phyloP scores from a whole-genome alignment of 2,113 vertebrate genomes.

The Scalopus aquaticus region DNA sequence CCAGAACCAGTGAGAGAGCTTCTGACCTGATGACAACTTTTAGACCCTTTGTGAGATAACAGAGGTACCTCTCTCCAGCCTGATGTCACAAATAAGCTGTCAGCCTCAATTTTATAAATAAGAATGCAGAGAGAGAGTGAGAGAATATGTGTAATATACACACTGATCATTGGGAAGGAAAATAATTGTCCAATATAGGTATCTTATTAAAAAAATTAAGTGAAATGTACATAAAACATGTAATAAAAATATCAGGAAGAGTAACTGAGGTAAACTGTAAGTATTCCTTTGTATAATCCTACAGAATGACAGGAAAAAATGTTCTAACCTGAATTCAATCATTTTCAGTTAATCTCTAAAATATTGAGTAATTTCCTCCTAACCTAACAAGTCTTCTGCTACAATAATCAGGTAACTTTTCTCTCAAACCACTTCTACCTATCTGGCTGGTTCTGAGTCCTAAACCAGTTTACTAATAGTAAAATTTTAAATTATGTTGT shows the following conservation, averaged over 20 bases:
- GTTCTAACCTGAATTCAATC: conserved; percentile 3
- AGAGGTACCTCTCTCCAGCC: neutral
- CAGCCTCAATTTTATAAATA: neutral
- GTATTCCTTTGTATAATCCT: neutral
- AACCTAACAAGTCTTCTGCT: neutral
- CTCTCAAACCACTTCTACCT: neutral
- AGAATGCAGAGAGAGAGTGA: neutral
- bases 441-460: neutral
- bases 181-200: neutral
- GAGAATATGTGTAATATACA: neutral
- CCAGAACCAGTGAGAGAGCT: too few relatives aligned
- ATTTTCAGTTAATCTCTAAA: conserved; percentile 36
- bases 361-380: neutral
- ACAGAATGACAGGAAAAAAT: neutral
- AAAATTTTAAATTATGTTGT: neutral
- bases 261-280: neutral
- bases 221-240: neutral
- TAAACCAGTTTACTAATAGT: neutral
- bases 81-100: conserved; percentile 33
- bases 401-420: conserved; percentile 12
- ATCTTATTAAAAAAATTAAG: neutral
- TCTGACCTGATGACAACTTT: too few relatives aligned
- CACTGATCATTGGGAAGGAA: neutral
- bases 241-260: neutral
- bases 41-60: too few relatives aligned